Base-by-base conservation (phyloP, 2,888 invertebrate species). In the Aelia acuminata region DNA sequence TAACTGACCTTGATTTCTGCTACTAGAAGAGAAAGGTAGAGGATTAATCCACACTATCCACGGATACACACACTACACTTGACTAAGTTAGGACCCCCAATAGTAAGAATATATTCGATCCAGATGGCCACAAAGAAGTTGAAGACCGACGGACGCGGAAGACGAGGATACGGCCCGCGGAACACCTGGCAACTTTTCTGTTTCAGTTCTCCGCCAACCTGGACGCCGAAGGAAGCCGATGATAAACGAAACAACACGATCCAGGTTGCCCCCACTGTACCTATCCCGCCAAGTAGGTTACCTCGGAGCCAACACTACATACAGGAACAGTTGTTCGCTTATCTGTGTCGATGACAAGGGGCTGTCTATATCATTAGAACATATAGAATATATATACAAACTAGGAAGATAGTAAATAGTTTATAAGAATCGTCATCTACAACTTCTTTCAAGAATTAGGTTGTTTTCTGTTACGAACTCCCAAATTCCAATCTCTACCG, bases 271-370 rank as follows among this genome's bases (percentile, higher is more conserved):
- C 63, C 63, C 63, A 70, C 63, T 70, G 63, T 35, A 70, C 5
- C 63, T 70, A 70, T 70, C 63, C 63, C 35, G 63, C 63, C 63
- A 70, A 70, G 63, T 70, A 70, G 63, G 63, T 70, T 70, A 70
- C 63, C 63, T 35, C 31, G 35, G 35, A 70, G 63, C 18, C 63
- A 57, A 26, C 53, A 7, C 53, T n/a, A 53, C 53, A 26, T n/a
- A 53, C 53, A 26, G 26, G 57, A 57, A 57, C 26, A 26, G 18
- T 20, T 70, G 31, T 35, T 70, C 18, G 18, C 63, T 70, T 70
- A 70, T 70, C 63, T 0, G 8, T 18, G 3, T 35, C 31, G 35
- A 35, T 70, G 5, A 5, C 18, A 20, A 3, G 26, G 15, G 26
- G 63, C 22, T 18, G 63, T 63, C 63, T 31, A 31, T 31, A 18